Percentiles rank a stretch among this genome's conserved stretches.
Evolutionary conservation across 2,888 invertebrate species (phyloP).

Genomic region (Platerodrilus igneus): DNA sequence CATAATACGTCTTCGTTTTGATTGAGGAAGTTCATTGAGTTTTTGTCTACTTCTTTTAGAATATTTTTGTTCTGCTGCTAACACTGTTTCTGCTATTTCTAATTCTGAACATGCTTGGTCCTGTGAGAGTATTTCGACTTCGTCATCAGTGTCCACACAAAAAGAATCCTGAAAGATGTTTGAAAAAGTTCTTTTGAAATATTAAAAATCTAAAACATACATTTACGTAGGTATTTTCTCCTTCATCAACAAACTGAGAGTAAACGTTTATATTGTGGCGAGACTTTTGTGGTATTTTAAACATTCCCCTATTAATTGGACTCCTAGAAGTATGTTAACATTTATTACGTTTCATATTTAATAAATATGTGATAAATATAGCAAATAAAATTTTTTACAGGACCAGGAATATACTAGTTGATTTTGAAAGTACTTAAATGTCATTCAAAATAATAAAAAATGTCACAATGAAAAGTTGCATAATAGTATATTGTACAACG

Average conservation of each 20-base stretch:
- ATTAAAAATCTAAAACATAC: slow-evolving; percentile 40
- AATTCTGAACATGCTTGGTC: slow-evolving; percentile 53
- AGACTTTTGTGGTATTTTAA: slow-evolving; percentile 58
- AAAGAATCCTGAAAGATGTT: slow-evolving; percentile 59
- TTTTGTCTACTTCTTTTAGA: too few relatives aligned
- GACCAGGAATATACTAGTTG: too few relatives aligned
- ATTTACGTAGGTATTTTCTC: slow-evolving; percentile 38
- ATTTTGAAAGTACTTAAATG: too few relatives aligned
- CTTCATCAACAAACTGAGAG: slow-evolving; percentile 37
- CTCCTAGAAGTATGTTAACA: too few relatives aligned
- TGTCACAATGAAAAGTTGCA: too few relatives aligned
- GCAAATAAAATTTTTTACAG: too few relatives aligned
- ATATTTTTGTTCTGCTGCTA: too few relatives aligned
- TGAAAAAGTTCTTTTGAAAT: not conserved
- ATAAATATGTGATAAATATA: too few relatives aligned
- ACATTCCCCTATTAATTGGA: slow-evolving; percentile 52
- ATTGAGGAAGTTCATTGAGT: not conserved
- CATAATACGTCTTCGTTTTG: slow-evolving; percentile 20
- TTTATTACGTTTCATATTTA: too few relatives aligned
- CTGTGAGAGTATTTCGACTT: slow-evolving; percentile 40
- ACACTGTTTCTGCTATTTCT: slow-evolving; percentile 59
- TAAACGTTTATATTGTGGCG: slow-evolving; percentile 34
- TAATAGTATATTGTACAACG: too few relatives aligned
- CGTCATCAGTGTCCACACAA: slow-evolving; percentile 59
- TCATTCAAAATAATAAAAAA: too few relatives aligned